These are phyloP conservation scores for Hofmannophila pseudospretella DNA, from an alignment of 2,888 invertebrate species.

Conservation along the genomic window DNA sequence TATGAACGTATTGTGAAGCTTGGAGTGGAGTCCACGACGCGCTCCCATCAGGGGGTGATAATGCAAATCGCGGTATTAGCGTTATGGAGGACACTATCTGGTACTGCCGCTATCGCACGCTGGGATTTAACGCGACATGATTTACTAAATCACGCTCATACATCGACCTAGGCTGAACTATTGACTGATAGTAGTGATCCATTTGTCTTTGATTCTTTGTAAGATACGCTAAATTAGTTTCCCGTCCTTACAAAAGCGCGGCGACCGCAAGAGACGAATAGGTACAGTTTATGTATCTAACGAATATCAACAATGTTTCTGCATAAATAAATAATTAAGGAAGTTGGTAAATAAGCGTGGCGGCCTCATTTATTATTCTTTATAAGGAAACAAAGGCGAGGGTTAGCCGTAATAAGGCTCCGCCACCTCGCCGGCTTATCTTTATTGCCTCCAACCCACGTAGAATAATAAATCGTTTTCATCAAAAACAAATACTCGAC, in stretches of 20 bases:
- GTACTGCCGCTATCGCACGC: conserved; percentile 7
- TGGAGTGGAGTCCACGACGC: neutral
- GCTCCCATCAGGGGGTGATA: conserved; percentile 29
- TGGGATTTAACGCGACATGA: conserved; percentile 21
- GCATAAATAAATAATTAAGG: conserved; percentile 76
- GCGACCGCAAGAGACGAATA: neutral
- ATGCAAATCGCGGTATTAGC: conserved; percentile 63
- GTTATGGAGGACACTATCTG: conserved; percentile 54
- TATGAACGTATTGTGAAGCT: neutral
- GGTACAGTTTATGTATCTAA: conserved; percentile 4
- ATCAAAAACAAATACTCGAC: conserved; percentile 79
- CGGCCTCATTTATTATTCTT: conserved; percentile 78
- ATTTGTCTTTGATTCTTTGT: too few relatives aligned
- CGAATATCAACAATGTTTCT: conserved; percentile 71
- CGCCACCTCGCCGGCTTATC: conserved; percentile 78
- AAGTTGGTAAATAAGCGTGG: conserved; percentile 75
- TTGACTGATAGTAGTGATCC: too few relatives aligned
- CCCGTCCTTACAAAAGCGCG: conserved; percentile 19
- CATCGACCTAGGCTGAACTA: too few relatives aligned
- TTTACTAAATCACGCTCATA: too few relatives aligned
- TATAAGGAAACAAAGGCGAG: conserved; percentile 79
- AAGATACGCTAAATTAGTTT: too few relatives aligned
- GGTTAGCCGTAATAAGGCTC: conserved; percentile 79
- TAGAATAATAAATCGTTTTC: conserved; percentile 79
- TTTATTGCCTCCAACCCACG: conserved; percentile 79